Evolutionary conservation across 2,797 vertebrate genomes (phyloP), one percentile per base, ranked within the genome.

Genomic region (Gadopsis bispinosus): DNA sequence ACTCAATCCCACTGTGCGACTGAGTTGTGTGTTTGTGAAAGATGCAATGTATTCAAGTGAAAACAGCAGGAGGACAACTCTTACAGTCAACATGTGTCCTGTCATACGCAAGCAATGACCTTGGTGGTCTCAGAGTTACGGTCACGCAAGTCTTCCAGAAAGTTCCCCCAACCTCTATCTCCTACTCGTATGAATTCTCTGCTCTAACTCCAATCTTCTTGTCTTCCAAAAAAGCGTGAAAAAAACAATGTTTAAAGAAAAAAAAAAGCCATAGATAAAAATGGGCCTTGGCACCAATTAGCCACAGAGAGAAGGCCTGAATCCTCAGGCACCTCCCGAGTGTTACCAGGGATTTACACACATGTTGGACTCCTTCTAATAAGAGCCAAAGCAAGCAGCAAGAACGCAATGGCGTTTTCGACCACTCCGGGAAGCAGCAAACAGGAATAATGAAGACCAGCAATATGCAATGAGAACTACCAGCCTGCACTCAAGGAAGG

Each of bases 61-160:
- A 85, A 88, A 81, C 83, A 80, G 69, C 70, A 56, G 71, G 79
- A 69, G 13, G 73, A 83, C 56, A 67, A 62, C 65, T 72, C 69
- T 62, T 69, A 65, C 80, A 80, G 73, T 77, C 75, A 77, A 84
- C 47, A 63, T 33, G 67, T 63, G 79, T 89, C 80, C 83, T 56
- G 39, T 79, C 73, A 55, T 33, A 69, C 68, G 74, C 81, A 87
- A 87, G 69, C 78, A 82, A 73, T 51, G 81, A 84, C 81, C 86
- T 87, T 73, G 76, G 65, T 69, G 80, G 85, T 78, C 79, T 91
- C 76, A 72, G 81, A 77, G 74, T 48, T 87, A 75, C 8, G 35
- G 84, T 89, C 84, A 92, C 80, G 80, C 87, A 81, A 90, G 92
- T 94, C 94, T 94, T 95, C 92, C 91, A 89, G 86, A 90, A 83